Evolutionary conservation across 2,113 vertebrate genomes (phyloP), one percentile per base, ranked within the genome.

Genomic region (Hemiprocne comata): DNA sequence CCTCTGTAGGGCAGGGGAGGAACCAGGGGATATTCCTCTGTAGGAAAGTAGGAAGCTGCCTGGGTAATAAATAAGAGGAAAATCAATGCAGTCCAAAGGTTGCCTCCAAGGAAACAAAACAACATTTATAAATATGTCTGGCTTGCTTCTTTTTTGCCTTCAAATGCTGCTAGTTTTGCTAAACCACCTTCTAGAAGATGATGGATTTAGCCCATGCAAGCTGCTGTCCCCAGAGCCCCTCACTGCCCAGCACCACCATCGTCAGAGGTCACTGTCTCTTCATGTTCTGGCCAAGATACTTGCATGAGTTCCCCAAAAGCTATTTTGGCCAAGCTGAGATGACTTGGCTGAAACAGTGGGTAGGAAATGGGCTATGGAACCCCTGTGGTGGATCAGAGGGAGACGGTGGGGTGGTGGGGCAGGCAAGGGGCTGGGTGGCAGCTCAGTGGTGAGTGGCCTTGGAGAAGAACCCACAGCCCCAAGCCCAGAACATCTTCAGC

Each of bases 71-170:
- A 83, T 83, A 91, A 94, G 87, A 82, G 36, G 69, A 92, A 95
- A 94, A 96, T 97, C 95, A 91, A 92, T 94, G 77, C 80, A 92
- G 90, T 87, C 91, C 95, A 97, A 96, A 97, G 95, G 92, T 87
- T 95, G 91, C 95, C 94, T 97, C 96, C 90, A 90, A 97, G 96
- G 91, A 90, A 95, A 81, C 81, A 82, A 96, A 97, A 23, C 76
- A 84, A 62, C 58, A 28, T 91, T 97, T 96, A 87, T 66, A 97
- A 97, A 95, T 84, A 85, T 4, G 1, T 42, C 71, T 83, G 53
- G 54, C 88, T 91, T 66, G 58, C 78, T 94, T 85, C 53, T 87
- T 89, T 28, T 93, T 73, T 57, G 44, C 78, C 48, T 89, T 71
- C 40, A 78, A 71, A 79, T 28, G 57, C 46, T 64, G 46, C 54